phyloP scores from a whole-genome alignment of 2,888 invertebrate species.

The Lathronympha strigana region DNA sequence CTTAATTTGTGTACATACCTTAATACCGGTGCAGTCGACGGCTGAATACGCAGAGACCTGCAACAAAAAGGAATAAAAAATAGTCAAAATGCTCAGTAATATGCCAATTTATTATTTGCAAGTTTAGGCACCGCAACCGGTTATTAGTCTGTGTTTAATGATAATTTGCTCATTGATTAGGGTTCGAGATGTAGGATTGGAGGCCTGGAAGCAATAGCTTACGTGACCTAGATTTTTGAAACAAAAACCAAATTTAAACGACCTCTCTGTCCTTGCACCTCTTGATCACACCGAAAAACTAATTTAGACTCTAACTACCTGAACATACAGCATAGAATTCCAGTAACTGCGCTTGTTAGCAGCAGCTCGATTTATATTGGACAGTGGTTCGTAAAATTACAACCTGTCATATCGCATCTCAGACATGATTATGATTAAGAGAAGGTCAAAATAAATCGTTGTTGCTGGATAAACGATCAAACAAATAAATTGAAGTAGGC shows the following conservation, averaged over 20 bases:
- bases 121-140: slow-evolving; percentile 66
- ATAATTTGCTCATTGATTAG: slow-evolving; percentile 74
- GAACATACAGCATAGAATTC: slow-evolving; percentile 43
- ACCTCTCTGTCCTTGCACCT: slow-evolving; percentile 49
- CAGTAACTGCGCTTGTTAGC: slow-evolving; percentile 45
- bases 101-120: slow-evolving; percentile 28
- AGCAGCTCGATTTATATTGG: slow-evolving; percentile 54
- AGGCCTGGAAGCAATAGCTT: slow-evolving; percentile 74
- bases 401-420: slow-evolving; percentile 77
- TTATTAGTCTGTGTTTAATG: slow-evolving; percentile 70
- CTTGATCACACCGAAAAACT: not conserved
- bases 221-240: slow-evolving; percentile 81
- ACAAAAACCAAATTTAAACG: slow-evolving; percentile 59
- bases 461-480: slow-evolving; percentile 18
- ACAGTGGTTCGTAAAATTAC: slow-evolving; percentile 70
- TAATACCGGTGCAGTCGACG: not conserved
- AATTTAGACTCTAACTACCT: not conserved
- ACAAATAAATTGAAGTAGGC: slow-evolving; percentile 12
- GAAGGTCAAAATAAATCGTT: slow-evolving; percentile 66
- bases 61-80: slow-evolving; percentile 8
- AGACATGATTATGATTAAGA: slow-evolving; percentile 73
- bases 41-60: slow-evolving; percentile 21
- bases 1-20: slow-evolving; percentile 16
- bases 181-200: slow-evolving; percentile 70
- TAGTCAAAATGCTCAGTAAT: slow-evolving; percentile 3